A percentile compares a stretch with the other conserved stretches of the same genome.
These are phyloP conservation scores for Rhyacophila brunnea DNA, from an alignment of 1,140 invertebrate genomes.

Conservation along the genomic window DNA sequence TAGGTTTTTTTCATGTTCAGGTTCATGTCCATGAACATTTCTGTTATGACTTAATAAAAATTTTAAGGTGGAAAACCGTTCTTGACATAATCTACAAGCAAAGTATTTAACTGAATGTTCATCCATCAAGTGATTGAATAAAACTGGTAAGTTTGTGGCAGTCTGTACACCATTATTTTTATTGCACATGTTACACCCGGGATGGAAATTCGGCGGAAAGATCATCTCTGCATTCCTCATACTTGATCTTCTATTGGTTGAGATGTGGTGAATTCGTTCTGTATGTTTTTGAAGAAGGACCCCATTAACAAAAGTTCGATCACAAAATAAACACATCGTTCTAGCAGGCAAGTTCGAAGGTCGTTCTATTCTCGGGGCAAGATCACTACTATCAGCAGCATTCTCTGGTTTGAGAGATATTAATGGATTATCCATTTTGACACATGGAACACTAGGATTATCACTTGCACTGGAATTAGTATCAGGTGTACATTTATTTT, in stretches of 20 bases:
- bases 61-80: conserved; percentile 39
- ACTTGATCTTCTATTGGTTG: conserved; percentile 41
- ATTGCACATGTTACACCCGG: conserved; percentile 43
- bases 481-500: conserved; percentile 14
- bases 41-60: conserved; percentile 40
- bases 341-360: conserved; percentile 11
- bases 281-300: conserved; percentile 59
- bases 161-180: conserved; percentile 38
- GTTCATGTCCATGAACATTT: conserved; percentile 26
- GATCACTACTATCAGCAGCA: background rate
- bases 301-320: conserved; percentile 59
- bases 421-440: too few relatives aligned
- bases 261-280: conserved; percentile 52
- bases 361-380: background rate
- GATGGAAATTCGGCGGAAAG: conserved; percentile 22
- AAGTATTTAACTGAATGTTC: conserved; percentile 46
- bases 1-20: too few relatives aligned
- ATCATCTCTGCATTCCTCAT: conserved; percentile 36
- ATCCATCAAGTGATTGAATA: conserved; percentile 45
- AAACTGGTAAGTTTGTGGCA: conserved; percentile 40
- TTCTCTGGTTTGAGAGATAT: too few relatives aligned
- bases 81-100: conserved; percentile 44
- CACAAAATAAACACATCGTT: conserved; percentile 60
- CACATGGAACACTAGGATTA: conserved; percentile 19
- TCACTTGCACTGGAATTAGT: conserved; percentile 17